Conservation (phyloP, 1,140 invertebrate genomes). For the Gyrodactylus bullatarudis region DNA sequence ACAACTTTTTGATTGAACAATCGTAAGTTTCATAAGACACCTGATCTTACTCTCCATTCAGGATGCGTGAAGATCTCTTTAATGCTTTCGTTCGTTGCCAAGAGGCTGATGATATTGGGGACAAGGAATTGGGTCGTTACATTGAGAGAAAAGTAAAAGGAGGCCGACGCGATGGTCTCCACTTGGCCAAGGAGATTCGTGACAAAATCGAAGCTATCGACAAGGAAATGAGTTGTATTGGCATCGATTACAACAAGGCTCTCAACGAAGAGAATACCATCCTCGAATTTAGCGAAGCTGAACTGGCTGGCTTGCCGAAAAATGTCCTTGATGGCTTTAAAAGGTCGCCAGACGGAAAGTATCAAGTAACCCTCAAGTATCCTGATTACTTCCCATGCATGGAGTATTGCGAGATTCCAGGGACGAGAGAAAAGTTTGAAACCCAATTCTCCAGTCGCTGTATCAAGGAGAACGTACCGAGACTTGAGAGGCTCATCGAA, state of each 20-base stretch:
- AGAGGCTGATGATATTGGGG: constrained; percentile 13
- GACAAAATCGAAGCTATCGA: constrained; percentile 22
- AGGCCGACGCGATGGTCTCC: constrained; percentile 24
- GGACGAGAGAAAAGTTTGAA: neutral
- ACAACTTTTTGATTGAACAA: neutral
- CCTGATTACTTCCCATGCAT: constrained; percentile 26
- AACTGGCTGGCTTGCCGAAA: constrained; percentile 21
- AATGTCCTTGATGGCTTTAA: constrained; percentile 21
- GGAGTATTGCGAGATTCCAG: constrained; percentile 17
- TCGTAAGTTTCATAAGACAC: neutral
- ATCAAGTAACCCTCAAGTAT: constrained; percentile 24
- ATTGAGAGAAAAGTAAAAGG: constrained; percentile 22
- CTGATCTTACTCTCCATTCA: constrained; percentile 11
- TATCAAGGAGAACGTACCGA: neutral
- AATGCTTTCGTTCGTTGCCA: constrained; percentile 19
- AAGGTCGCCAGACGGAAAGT: constrained; percentile 21
- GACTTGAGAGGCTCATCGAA: neutral
- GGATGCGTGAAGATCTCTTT: constrained; percentile 26
- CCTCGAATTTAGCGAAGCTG: constrained; percentile 21
- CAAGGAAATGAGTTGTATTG: constrained; percentile 22
- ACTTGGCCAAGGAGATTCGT: constrained; percentile 19
- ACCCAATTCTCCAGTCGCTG: neutral
- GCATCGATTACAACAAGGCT: constrained; percentile 24
- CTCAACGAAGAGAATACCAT: constrained; percentile 24
- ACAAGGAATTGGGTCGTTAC: constrained; percentile 17